phyloP scores from a whole-genome alignment of 2,888 invertebrate genomes.

The Pristionchus mayeri region DNA sequence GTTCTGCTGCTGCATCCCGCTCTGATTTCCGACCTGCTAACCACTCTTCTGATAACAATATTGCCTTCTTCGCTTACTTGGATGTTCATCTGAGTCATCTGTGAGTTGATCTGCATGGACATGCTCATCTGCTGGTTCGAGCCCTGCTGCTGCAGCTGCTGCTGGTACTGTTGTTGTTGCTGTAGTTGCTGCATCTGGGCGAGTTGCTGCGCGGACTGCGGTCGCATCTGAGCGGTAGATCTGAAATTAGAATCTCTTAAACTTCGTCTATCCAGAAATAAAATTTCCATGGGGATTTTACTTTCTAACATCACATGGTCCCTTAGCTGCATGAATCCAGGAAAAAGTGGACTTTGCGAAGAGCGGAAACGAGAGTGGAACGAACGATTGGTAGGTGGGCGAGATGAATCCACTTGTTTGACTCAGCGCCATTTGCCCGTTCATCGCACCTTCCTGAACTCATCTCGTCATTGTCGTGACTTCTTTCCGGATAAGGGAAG shows the following conservation, averaged over 20 bases:
- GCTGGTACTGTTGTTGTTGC: background rate
- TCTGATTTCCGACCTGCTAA: background rate
- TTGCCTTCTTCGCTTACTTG: background rate
- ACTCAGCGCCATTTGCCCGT: slow-evolving; percentile 35
- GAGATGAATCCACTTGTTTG: slow-evolving; percentile 35
- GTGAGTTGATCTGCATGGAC: slow-evolving; percentile 13
- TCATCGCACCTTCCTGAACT: slow-evolving; percentile 9
- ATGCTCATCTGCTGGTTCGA: background rate
- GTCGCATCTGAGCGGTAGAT: slow-evolving; percentile 4
- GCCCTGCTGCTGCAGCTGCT: background rate
- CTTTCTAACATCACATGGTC: too few species aligned
- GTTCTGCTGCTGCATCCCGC: background rate
- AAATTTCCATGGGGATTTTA: too few species aligned
- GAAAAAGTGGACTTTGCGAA: too few species aligned
- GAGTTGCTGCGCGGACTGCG: slow-evolving; percentile 3
- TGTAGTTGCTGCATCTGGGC: background rate
- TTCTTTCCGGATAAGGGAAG: background rate
- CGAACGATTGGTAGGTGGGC: slow-evolving; percentile 33
- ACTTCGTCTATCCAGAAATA: too few species aligned
- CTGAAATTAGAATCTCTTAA: background rate
- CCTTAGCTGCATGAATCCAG: too few species aligned
- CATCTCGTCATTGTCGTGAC: background rate
- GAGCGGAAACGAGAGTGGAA: background rate
- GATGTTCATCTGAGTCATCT: slow-evolving; percentile 35
- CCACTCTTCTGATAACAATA: too few species aligned